Conservation (phyloP, 2,888 invertebrate genomes). For the Ypsolopha sequella region DNA sequence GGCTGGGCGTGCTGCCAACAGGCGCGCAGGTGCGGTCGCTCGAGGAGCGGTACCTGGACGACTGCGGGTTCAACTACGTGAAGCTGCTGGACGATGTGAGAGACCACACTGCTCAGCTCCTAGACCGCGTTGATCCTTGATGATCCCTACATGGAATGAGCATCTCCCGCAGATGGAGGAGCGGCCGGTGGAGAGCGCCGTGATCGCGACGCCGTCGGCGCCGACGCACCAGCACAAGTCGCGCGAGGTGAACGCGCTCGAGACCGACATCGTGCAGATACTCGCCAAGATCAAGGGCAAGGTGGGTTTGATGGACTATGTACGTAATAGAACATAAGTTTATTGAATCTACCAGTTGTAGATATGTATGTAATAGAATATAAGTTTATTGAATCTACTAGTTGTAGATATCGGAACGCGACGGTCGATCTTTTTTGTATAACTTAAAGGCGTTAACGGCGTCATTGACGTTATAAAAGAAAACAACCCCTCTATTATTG, state of each 20-base stretch:
- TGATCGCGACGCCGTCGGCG: constrained; percentile 20
- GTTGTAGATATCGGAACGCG: no score
- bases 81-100: constrained; percentile 75
- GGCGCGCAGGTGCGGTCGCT: constrained; percentile 76
- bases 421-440: no score
- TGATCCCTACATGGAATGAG: neutral
- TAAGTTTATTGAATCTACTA: no score
- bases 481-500: no score
- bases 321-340: no score
- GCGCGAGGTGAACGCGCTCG: constrained; percentile 36
- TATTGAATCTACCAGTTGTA: no score
- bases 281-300: constrained; percentile 82
- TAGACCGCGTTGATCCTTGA: neutral
- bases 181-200: constrained; percentile 41
- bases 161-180: constrained; percentile 32
- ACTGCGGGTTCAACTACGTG: constrained; percentile 81
- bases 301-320: constrained; percentile 24
- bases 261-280: constrained; percentile 77
- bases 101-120: neutral
- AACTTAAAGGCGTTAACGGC: no score
- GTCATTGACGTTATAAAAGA: no score
- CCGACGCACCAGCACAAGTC: constrained; percentile 5
- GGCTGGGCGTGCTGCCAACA: constrained; percentile 76
- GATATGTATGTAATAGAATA: no score
- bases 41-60: constrained; percentile 78